Evolutionary conservation across 2,113 vertebrate species (phyloP).

Genomic region (Albula goreensis): DNA sequence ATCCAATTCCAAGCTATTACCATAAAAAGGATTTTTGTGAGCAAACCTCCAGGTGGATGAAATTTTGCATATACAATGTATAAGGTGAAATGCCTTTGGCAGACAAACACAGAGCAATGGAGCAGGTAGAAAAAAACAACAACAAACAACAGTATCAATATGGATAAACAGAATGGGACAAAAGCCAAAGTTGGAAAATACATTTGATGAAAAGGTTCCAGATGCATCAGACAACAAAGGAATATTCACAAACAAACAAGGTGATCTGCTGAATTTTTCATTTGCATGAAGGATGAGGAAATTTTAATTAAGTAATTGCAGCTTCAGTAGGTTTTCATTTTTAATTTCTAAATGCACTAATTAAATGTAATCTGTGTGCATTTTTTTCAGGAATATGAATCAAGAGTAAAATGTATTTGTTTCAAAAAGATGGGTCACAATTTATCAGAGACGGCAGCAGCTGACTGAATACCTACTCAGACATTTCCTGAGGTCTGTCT

Average conservation of each 20-base stretch:
- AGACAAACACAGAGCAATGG: conserved; percentile 2
- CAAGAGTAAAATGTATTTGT: too few species aligned
- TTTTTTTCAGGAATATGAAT: not conserved
- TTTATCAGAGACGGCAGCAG: too few species aligned
- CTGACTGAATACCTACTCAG: too few species aligned
- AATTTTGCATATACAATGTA: not conserved
- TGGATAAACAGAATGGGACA: conserved; percentile 51
- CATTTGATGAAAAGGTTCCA: conserved; percentile 67
- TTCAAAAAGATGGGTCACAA: too few species aligned
- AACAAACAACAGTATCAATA: conserved; percentile 56
- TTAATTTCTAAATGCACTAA: too few species aligned
- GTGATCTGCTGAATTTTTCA: conserved; percentile 63
- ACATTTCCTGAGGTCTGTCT: too few species aligned
- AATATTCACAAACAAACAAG: conserved; percentile 74
- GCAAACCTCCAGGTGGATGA: not conserved
- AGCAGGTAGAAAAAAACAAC: not conserved
- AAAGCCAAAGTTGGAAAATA: conserved; percentile 51
- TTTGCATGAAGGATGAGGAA: conserved; percentile 27
- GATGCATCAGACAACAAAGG: conserved; percentile 73
- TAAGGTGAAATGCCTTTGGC: not conserved
- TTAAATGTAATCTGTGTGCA: not conserved
- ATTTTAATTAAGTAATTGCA: too few species aligned
- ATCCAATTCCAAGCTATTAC: not conserved
- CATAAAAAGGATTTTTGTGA: not conserved
- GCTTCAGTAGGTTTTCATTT: too few species aligned